These are phyloP conservation scores for Phylloscopus trochiloides DNA, from an alignment of 2,113 vertebrate genomes.

Conservation along the genomic window DNA sequence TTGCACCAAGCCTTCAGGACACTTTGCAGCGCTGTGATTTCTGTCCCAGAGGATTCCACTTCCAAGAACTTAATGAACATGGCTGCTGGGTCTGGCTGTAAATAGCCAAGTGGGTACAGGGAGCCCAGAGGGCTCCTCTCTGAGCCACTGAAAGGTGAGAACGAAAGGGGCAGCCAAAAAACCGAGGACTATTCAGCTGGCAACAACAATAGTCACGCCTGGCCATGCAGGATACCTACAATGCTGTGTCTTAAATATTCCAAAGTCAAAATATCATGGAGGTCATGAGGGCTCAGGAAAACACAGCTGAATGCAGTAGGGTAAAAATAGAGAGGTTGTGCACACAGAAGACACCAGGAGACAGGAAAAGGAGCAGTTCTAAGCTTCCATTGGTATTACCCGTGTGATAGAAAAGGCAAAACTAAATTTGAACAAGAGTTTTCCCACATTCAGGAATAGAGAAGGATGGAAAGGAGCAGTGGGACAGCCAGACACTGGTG, in stretches of 20 bases:
- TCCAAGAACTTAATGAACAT: not conserved
- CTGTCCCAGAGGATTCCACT: not conserved
- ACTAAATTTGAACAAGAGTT: not conserved
- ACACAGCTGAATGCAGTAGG: not conserved
- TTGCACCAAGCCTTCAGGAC: not conserved
- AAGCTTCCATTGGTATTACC: not conserved
- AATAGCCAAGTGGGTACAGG: not conserved
- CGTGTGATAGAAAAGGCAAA: not conserved
- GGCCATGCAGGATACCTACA: not conserved
- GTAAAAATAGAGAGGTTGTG: not conserved
- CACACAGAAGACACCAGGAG: not conserved
- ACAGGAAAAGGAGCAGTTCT: not conserved
- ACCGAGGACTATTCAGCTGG: not conserved
- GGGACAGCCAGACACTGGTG: rapidly evolving
- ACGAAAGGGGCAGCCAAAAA: not conserved
- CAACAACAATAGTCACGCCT: conserved; percentile 58
- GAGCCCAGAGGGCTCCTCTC: not conserved
- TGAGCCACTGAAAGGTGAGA: conserved; percentile 32
- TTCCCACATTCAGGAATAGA: rapidly evolving
- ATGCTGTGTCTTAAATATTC: not conserved
- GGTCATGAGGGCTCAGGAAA: not conserved
- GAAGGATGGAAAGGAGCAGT: not conserved
- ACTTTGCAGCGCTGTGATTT: rapidly evolving
- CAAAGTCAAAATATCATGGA: not conserved
- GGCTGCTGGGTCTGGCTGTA: not conserved